phyloP scores from a whole-genome alignment of 2,113 vertebrate genomes.

The Marmota flaviventris region DNA sequence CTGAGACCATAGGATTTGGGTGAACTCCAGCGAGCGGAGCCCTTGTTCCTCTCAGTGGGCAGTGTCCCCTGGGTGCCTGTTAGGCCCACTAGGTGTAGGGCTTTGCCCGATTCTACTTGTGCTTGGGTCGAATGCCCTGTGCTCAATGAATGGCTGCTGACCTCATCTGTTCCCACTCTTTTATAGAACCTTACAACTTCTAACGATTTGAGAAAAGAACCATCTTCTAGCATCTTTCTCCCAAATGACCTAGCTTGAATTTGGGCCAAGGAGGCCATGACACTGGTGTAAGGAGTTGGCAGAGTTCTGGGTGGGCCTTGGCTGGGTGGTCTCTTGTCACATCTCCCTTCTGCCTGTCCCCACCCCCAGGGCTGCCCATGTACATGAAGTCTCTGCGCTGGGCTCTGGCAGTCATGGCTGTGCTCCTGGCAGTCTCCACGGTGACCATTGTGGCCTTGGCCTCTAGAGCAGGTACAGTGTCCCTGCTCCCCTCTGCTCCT shows the following conservation, averaged over 20 bases:
- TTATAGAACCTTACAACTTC: background rate
- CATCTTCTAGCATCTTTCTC: background rate
- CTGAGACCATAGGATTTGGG: background rate
- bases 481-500: background rate
- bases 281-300: background rate
- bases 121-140: background rate
- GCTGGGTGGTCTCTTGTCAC: background rate
- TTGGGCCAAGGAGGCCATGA: background rate
- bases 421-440: constrained; percentile 44
- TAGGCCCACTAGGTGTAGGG: background rate
- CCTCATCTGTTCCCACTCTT: background rate
- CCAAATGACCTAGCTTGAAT: background rate
- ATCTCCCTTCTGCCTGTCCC: background rate
- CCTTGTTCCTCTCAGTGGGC: background rate
- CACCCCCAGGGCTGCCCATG: constrained; percentile 65
- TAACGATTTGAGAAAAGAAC: background rate
- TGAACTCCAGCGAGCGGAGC: no score
- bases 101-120: background rate
- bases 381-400: constrained; percentile 80
- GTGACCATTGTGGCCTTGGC: constrained; percentile 69
- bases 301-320: background rate
- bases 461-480: constrained; percentile 64
- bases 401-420: constrained; percentile 74
- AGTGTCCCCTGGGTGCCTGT: no score
- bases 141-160: no score